Conservation (phyloP, 2,113 vertebrate genomes). For the Nannospalax galili region DNA sequence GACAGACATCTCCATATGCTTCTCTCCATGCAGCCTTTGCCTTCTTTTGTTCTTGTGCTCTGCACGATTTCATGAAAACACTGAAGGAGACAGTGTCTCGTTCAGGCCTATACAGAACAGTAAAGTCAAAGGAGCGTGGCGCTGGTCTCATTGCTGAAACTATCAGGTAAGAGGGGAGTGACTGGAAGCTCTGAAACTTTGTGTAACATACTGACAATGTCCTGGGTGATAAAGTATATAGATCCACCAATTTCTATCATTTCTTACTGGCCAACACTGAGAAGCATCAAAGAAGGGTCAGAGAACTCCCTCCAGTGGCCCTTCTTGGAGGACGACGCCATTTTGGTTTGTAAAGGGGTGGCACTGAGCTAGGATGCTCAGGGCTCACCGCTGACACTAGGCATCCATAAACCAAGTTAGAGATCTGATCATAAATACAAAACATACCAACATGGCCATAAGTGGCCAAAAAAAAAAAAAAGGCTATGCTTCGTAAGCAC, state of each 20-base stretch:
- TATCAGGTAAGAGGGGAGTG: neutral
- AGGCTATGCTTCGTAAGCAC: neutral
- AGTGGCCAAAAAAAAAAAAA: neutral
- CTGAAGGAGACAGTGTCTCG: neutral
- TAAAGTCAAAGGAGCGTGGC: neutral
- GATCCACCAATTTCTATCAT: neutral
- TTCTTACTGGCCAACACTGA: no score
- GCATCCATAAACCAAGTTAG: neutral
- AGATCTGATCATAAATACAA: neutral
- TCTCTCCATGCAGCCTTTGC: neutral
- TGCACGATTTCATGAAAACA: neutral
- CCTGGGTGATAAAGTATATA: neutral
- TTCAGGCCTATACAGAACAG: neutral
- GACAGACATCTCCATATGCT: neutral
- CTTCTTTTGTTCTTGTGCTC: neutral
- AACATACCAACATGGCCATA: accelerated
- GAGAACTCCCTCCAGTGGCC: neutral
- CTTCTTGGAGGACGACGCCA: neutral
- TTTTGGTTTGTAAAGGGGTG: neutral
- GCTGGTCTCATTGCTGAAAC: neutral
- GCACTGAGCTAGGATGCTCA: no score
- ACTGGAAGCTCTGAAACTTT: neutral
- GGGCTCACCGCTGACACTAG: accelerated
- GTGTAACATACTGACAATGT: neutral
- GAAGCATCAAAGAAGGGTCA: neutral